phyloP scores from a whole-genome alignment of 2,888 invertebrate species.

The Drosophila niveifrons region DNA sequence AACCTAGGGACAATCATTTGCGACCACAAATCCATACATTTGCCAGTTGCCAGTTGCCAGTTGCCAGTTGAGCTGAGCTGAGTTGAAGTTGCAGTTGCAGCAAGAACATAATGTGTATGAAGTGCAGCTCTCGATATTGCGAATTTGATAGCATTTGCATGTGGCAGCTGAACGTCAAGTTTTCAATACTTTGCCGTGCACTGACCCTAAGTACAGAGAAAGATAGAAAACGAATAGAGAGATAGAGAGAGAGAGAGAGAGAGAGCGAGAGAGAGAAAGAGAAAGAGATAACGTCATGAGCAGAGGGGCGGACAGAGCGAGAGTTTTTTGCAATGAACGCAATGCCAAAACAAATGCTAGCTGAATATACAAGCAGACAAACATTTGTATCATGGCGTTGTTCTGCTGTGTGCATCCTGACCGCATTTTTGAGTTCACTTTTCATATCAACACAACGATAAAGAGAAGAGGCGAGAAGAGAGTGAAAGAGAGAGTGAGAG shows the following conservation, averaged over 20 bases:
- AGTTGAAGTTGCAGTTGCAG: conserved; percentile 12
- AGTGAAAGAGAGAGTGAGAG: no score
- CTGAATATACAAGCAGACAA: conserved; percentile 23
- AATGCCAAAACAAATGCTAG: conserved; percentile 15
- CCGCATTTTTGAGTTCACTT: conserved; percentile 22
- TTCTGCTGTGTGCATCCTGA: conserved; percentile 27
- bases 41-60: background rate
- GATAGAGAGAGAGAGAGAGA: background rate
- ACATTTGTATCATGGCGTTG: conserved; percentile 23
- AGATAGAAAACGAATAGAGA: background rate
- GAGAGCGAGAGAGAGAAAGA: no score
- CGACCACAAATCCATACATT: conserved; percentile 43
- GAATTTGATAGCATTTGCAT: conserved; percentile 48
- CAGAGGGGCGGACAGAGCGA: background rate
- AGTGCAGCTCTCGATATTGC: conserved; percentile 44
- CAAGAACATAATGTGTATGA: conserved; percentile 19
- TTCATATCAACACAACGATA: background rate
- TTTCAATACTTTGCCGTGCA: conserved; percentile 25
- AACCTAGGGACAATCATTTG: conserved; percentile 31
- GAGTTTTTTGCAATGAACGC: conserved; percentile 8
- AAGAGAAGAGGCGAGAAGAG: background rate
- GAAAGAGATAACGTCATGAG: background rate
- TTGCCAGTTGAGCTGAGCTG: background rate
- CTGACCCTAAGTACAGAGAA: conserved; percentile 5
- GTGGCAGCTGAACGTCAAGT: conserved; percentile 16